Conservation (phyloP, 2,113 vertebrate species). For the Orycteropus afer region DNA sequence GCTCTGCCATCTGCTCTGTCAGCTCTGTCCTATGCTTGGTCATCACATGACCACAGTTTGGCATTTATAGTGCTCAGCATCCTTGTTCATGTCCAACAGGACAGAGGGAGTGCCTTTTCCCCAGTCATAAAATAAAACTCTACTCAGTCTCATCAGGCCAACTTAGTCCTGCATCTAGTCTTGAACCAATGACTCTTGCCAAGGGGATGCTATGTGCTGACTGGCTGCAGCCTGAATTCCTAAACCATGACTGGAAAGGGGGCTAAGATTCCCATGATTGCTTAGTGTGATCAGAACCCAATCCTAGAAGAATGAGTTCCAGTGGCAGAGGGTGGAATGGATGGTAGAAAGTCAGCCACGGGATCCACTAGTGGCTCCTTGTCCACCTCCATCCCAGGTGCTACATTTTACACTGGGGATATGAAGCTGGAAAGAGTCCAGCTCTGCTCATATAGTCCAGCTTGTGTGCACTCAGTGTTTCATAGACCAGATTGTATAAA, state of each 20-base stretch:
- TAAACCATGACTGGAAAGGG: background rate
- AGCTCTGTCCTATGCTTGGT: background rate
- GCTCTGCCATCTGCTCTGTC: background rate
- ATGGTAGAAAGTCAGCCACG: no score
- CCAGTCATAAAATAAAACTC: background rate
- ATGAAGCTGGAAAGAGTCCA: background rate
- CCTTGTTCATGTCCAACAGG: background rate
- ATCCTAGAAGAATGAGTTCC: background rate
- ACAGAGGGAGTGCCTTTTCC: no score
- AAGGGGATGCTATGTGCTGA: background rate
- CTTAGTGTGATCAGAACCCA: background rate
- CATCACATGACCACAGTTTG: background rate
- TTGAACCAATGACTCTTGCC: background rate
- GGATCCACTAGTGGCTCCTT: background rate
- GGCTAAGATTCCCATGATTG: background rate
- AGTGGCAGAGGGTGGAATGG: no score
- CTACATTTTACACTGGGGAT: background rate
- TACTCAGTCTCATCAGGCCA: background rate
- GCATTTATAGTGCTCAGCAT: background rate
- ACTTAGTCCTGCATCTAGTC: background rate
- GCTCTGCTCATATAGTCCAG: background rate
- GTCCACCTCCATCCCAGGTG: background rate
- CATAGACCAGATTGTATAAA: background rate
- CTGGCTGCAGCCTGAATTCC: background rate
- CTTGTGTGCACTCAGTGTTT: background rate